Evolutionary conservation across 2,797 vertebrate species (phyloP).

Genomic region (Pseudochirops corinnae): DNA sequence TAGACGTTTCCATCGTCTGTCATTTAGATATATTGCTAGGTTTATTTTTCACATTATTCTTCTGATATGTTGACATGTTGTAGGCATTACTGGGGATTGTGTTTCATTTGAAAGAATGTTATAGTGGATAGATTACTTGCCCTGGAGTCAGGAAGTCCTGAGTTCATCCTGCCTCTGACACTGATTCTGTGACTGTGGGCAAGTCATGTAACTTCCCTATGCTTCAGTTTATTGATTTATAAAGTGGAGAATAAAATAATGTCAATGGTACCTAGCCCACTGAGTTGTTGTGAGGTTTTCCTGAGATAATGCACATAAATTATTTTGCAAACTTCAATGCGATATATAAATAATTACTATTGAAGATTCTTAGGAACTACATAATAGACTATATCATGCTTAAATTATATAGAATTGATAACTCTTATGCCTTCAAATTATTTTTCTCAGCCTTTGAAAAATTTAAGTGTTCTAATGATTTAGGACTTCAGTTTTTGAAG

Average conservation of each 20-base stretch:
- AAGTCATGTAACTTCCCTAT: not conserved
- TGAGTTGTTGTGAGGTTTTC: not conserved
- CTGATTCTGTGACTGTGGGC: not conserved
- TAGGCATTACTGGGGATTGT: conserved; percentile 44
- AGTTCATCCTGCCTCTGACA: not conserved
- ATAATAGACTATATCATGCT: conserved; percentile 38
- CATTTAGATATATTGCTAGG: conserved; percentile 23
- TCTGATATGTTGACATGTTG: conserved; percentile 11
- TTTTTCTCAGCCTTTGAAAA: conserved; percentile 38
- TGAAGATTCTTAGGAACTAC: conserved; percentile 7
- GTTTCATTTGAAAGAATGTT: not conserved
- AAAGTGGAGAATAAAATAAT: not conserved
- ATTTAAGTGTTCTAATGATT: conserved; percentile 21
- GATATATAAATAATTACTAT: conserved; percentile 9
- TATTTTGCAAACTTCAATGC: not conserved
- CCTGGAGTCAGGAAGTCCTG: not conserved
- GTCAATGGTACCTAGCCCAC: not conserved
- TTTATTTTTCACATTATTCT: conserved; percentile 45
- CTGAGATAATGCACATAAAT: not conserved
- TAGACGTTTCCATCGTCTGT: conserved; percentile 9
- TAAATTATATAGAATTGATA: conserved; percentile 52
- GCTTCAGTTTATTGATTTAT: not conserved
- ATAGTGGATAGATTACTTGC: not conserved
- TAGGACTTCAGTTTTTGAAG: conserved; percentile 34
- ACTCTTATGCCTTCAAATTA: conserved; percentile 18